These are phyloP conservation scores for Epizoanthus fatuus DNA, from an alignment of 92 coral and sea anemone genomes.

Conservation along the genomic window DNA sequence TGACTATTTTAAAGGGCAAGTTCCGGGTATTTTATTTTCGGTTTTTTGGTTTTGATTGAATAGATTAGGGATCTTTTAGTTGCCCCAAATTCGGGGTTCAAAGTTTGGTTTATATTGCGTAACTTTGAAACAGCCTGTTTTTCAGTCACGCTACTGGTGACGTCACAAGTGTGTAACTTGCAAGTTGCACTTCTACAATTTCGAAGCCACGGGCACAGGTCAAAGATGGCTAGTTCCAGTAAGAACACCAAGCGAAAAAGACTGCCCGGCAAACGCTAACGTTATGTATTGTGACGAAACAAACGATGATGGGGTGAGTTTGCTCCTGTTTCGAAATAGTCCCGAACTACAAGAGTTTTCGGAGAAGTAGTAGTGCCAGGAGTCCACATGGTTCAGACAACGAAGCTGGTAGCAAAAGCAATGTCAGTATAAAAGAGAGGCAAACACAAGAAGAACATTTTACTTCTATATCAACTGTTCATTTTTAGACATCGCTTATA, in stretches of 20 bases:
- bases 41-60: background rate
- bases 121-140: constrained; percentile 13
- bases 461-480: no score
- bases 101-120: background rate
- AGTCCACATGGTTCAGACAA: background rate
- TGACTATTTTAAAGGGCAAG: constrained; percentile 20
- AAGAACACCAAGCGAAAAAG: constrained; percentile 8
- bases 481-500: no score
- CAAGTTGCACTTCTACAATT: background rate
- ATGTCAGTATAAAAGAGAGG: background rate
- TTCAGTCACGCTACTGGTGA: constrained; percentile 13
- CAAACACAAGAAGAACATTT: background rate
- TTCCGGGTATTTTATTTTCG: background rate
- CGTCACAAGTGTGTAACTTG: constrained; percentile 3
- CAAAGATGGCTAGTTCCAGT: constrained; percentile 16
- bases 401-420: background rate
- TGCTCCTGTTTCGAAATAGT: constrained; percentile 39
- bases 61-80: background rate
- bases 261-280: constrained; percentile 45
- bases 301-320: constrained; percentile 37
- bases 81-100: background rate
- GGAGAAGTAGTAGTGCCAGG: no score
- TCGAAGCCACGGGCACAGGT: background rate
- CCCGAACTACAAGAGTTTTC: background rate
- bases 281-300: constrained; percentile 18